A percentile compares a stretch with the other conserved stretches of the same genome.
phyloP scores from a whole-genome alignment of 2,113 vertebrate genomes.

The Bambusicola thoracicus region DNA sequence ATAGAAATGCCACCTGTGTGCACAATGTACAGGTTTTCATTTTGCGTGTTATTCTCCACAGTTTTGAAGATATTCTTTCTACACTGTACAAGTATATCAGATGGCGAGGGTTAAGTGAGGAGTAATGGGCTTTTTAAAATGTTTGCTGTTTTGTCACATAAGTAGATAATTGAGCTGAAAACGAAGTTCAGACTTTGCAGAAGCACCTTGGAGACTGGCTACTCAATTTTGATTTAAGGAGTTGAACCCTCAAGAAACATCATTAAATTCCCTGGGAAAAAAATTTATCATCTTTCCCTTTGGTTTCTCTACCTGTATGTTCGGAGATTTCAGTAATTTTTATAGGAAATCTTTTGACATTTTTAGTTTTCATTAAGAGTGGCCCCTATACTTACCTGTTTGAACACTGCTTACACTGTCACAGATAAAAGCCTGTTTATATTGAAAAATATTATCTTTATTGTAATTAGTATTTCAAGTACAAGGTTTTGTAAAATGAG shows the following conservation, averaged over 20 bases:
- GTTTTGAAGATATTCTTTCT: not conserved
- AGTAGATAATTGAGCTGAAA: not conserved
- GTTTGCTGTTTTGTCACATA: not conserved
- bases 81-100: not conserved
- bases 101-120: not conserved
- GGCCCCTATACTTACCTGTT: rapidly evolving
- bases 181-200: not conserved
- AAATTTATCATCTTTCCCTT: not conserved
- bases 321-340: not conserved
- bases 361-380: not conserved
- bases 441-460: not conserved
- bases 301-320: not conserved
- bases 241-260: not conserved
- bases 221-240: not conserved
- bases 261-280: not conserved
- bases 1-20: not conserved
- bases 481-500: not conserved
- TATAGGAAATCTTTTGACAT: not conserved
- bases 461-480: not conserved
- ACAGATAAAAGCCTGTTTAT: not conserved
- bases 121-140: not conserved
- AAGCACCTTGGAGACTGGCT: not conserved
- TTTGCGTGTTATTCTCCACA: not conserved
- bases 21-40: not conserved
- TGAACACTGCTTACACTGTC: not conserved